phyloP scores from a whole-genome alignment of 2,888 invertebrate species.

The Xylocampa areola region DNA sequence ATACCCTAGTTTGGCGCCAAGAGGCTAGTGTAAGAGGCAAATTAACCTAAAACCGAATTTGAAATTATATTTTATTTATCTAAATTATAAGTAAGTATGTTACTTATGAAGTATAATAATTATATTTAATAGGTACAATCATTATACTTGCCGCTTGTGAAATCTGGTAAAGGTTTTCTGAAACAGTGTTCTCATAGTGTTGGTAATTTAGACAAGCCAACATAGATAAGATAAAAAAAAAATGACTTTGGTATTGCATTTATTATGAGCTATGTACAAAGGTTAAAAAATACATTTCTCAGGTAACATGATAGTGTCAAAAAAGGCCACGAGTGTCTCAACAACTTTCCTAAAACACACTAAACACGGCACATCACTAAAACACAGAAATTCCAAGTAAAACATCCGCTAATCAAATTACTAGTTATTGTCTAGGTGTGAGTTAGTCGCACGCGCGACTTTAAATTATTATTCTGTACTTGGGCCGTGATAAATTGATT shows the following conservation, averaged over 20 bases:
- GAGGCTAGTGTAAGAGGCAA: conserved; percentile 26
- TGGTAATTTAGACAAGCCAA: too few species aligned
- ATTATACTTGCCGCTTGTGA: too few species aligned
- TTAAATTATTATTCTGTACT: conserved; percentile 78
- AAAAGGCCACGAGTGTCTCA: neutral
- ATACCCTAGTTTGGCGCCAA: conserved; percentile 8
- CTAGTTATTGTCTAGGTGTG: conserved; percentile 79
- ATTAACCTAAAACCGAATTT: conserved; percentile 23
- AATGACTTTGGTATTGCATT: too few species aligned
- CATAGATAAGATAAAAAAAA: too few species aligned
- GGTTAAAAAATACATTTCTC: too few species aligned
- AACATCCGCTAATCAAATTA: conserved; percentile 74
- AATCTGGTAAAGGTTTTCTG: too few species aligned
- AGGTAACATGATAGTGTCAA: too few species aligned
- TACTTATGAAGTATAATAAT: too few species aligned
- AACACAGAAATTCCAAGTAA: conserved; percentile 65
- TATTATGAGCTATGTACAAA: too few species aligned
- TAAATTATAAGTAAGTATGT: neutral
- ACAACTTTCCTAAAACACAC: conserved; percentile 9
- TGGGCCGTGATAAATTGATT: conserved; percentile 82
- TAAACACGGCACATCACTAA: conserved; percentile 25
- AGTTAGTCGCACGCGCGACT: conserved; percentile 76
- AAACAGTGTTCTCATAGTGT: too few species aligned
- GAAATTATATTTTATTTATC: conserved; percentile 23
- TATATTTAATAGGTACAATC: too few species aligned